These are phyloP conservation scores for Brachionus rubens DNA, from an alignment of 1,140 invertebrate species.

Conservation along the genomic window DNA sequence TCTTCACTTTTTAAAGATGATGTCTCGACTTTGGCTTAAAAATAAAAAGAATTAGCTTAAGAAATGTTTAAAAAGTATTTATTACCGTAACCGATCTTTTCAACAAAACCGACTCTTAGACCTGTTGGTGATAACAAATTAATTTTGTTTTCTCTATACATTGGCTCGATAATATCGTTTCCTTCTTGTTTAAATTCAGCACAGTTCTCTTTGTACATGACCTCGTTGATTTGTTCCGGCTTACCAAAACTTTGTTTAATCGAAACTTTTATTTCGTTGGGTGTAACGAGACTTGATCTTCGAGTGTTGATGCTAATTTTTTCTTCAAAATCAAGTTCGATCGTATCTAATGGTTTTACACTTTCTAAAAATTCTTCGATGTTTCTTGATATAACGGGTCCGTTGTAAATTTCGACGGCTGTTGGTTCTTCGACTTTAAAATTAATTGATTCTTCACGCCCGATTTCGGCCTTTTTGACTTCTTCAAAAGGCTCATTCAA, in stretches of 20 bases:
- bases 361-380: slow-evolving; percentile 11
- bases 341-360: background rate
- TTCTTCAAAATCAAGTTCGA: slow-evolving; percentile 22
- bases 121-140: background rate
- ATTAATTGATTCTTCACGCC: slow-evolving; percentile 11
- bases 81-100: slow-evolving; percentile 11
- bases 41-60: too few species aligned
- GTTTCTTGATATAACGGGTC: background rate
- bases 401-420: background rate
- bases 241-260: background rate
- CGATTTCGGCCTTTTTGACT: background rate
- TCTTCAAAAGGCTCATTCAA: background rate
- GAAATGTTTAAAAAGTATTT: too few species aligned
- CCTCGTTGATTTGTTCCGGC: background rate
- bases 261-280: background rate
- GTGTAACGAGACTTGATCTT: background rate
- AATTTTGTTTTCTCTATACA: background rate
- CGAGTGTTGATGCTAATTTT: background rate
- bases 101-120: background rate
- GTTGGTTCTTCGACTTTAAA: background rate
- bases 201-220: background rate
- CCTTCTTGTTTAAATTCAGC: background rate
- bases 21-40: slow-evolving; percentile 29
- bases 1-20: background rate
- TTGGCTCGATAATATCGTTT: background rate